These are phyloP conservation scores for Drepana falcataria DNA, from an alignment of 2,888 invertebrate genomes.

Conservation along the genomic window DNA sequence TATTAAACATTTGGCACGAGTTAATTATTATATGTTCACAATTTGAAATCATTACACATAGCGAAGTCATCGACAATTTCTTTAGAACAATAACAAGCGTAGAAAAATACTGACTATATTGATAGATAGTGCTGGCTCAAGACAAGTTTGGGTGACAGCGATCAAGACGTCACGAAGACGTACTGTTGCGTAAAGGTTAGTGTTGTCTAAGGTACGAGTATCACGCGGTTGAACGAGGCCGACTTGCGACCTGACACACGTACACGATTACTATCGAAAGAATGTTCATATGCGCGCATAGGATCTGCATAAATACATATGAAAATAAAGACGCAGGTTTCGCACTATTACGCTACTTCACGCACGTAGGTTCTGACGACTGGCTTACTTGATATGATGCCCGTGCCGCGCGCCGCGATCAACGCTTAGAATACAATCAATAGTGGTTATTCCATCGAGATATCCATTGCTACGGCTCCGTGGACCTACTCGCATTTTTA, in stretches of 20 bases:
- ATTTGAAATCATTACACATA: background rate
- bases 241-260: constrained; percentile 1
- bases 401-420: background rate
- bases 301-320: background rate
- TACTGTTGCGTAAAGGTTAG: constrained; percentile 10
- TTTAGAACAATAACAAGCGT: constrained; percentile 40
- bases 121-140: constrained; percentile 8
- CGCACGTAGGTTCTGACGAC: background rate
- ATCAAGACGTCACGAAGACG: constrained; percentile 30
- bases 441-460: background rate
- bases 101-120: constrained; percentile 36
- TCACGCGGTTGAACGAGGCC: constrained; percentile 4
- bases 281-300: background rate
- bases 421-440: background rate
- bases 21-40: constrained; percentile 3
- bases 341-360: background rate
- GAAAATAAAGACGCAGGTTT: background rate
- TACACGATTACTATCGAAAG: constrained; percentile 2
- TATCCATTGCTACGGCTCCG: background rate
- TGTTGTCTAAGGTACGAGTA: constrained; percentile 53
- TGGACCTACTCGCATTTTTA: too few species aligned
- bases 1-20: constrained; percentile 20
- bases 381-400: background rate
- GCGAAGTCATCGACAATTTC: constrained; percentile 12
- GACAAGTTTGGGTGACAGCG: constrained; percentile 11